These are phyloP conservation scores for Henricia sp. DNA, from an alignment of 53 echinoderm and acorn worm species.

Conservation along the genomic window DNA sequence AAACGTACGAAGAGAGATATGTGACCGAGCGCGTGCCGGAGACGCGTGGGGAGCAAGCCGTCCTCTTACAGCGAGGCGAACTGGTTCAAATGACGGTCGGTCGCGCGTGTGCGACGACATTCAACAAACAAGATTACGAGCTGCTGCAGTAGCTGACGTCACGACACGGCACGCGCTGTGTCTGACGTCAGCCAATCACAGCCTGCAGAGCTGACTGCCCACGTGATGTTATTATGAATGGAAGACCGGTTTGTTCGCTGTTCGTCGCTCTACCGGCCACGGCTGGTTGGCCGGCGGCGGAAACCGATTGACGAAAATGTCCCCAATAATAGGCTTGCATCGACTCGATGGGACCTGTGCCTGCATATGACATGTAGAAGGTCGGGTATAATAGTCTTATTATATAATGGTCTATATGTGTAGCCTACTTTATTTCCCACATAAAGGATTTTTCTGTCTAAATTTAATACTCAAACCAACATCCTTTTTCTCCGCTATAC, in stretches of 20 bases:
- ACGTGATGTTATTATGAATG: constrained; percentile 41
- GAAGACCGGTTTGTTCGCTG: background rate
- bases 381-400: no score
- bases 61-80: constrained; percentile 25
- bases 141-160: constrained; percentile 52
- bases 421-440: no score
- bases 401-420: no score
- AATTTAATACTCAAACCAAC: no score
- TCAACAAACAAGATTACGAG: constrained; percentile 45
- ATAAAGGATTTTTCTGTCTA: no score
- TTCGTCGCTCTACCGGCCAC: background rate
- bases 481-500: no score
- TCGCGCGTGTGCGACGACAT: constrained; percentile 10
- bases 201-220: constrained; percentile 27
- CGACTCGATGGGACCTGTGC: background rate
- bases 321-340: constrained; percentile 38
- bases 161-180: no score
- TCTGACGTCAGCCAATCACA: constrained; percentile 63
- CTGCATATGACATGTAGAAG: no score
- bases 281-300: constrained; percentile 9
- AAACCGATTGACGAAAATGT: constrained; percentile 35
- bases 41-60: constrained; percentile 16
- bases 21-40: constrained; percentile 18
- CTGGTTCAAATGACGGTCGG: constrained; percentile 49
- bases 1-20: background rate